Base-by-base conservation (phyloP, 1,140 invertebrate species). In the Scaptodrosophila lebanonensis region DNA sequence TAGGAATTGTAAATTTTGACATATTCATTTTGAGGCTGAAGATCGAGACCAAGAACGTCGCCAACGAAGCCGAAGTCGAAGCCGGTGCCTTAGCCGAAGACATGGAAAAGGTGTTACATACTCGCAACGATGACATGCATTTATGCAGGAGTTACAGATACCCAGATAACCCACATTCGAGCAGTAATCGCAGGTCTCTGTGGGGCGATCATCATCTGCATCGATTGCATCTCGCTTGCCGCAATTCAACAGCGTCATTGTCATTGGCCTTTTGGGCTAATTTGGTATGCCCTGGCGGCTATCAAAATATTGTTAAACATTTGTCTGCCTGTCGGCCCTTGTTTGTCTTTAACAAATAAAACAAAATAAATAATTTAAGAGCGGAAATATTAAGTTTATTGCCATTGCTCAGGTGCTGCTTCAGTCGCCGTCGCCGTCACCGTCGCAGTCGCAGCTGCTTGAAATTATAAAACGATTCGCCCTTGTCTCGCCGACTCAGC, bases 351-450 rank as follows among this genome's bases (percentile, higher is more conserved):
- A 49, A 20, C 59, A 62, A 62, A 57, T 62, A 57, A 40, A 47
- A 52, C 59, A 48, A 42, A 27, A 25, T 60, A 75, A 75, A 75
- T 76, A 82, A 82, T 83, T 70, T 83, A 79, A 58, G 44, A 61
- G 66, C 75, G 75, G 75, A 82, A 54, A 82, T 75, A 82, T 83
- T 82, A 70, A 83, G 76, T 82, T 82, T 82, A 82, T 82, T 82
- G 76, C 49, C 62, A 40, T 30, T 29, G 36, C 2, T 11, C 12
- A 6, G 18, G 1, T n/a, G n/a, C n/a, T n/a, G n/a, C 13, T 12
- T 16, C 16, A 15, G 6, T 33, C 16, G 44, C 1, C 22, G 25
- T 9, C 8, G 13, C 11, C 12, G 15, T 22, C 15, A 45, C 9
- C 8, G 42, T 40, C 17, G 36, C 59, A 72, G 73, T 75, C 65